Conservation (phyloP, 2,797 vertebrate genomes). For the Sebastes aleutianus region DNA sequence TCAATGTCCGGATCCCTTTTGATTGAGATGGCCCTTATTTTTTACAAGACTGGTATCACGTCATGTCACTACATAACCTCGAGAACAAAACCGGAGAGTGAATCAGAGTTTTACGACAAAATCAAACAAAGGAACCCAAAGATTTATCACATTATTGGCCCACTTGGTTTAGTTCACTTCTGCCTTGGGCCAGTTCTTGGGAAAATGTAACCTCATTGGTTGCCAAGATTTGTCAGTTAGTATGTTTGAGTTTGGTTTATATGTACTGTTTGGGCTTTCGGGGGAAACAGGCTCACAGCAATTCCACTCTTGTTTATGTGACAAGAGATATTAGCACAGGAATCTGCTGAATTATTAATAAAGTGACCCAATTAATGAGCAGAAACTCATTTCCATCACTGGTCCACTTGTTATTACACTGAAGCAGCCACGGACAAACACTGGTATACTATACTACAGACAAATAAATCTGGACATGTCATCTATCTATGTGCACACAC, state of each 20-base stretch:
- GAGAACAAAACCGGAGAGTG: background rate
- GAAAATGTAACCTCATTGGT: background rate
- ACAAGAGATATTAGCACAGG: conserved; percentile 17
- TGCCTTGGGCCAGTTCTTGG: background rate
- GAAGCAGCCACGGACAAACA: background rate
- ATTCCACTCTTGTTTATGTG: conserved; percentile 15
- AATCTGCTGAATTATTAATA: conserved; percentile 60
- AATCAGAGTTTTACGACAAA: background rate
- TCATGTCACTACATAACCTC: background rate
- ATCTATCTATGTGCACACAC: background rate
- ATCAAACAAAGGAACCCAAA: background rate
- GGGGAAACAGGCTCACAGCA: background rate
- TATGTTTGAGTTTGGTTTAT: background rate
- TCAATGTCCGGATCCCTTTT: rapidly evolving
- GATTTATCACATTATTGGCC: background rate
- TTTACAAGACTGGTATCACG: background rate
- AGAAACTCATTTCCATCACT: conserved; percentile 42
- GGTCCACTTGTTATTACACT: conserved; percentile 17
- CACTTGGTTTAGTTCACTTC: background rate
- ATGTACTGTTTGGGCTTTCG: background rate
- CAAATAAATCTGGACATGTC: background rate
- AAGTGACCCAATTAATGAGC: conserved; percentile 57
- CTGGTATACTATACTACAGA: background rate
- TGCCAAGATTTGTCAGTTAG: background rate
- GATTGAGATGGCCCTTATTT: background rate